These are phyloP conservation scores for Aythya fuligula DNA, from an alignment of 2,797 vertebrate species.

Conservation along the genomic window DNA sequence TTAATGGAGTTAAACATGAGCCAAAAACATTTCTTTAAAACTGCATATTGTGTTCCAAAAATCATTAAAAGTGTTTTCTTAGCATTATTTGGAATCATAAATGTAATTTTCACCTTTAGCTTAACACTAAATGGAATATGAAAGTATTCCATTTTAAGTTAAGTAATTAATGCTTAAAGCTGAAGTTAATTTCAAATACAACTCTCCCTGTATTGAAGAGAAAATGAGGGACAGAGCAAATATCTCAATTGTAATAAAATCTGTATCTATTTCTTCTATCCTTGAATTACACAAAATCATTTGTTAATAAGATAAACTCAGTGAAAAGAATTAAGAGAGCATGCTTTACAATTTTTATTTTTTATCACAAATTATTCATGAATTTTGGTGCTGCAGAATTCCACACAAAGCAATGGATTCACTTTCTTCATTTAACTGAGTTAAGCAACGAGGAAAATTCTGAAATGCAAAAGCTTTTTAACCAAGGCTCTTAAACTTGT, in stretches of 20 bases:
- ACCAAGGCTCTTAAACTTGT: neutral
- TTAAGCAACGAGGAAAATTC: neutral
- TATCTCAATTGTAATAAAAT: neutral
- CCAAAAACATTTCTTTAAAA: neutral
- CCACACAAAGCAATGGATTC: neutral
- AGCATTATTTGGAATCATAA: neutral
- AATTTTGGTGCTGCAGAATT: neutral
- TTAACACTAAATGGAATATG: neutral
- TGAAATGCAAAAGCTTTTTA: neutral
- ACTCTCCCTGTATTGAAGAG: neutral
- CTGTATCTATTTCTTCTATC: neutral
- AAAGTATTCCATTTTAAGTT: neutral
- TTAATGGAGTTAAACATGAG: neutral
- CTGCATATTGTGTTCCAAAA: neutral
- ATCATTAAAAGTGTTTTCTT: neutral
- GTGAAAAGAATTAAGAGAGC: neutral
- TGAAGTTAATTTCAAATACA: neutral
- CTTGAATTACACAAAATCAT: neutral
- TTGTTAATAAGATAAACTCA: neutral
- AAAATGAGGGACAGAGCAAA: neutral
- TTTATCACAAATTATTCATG: neutral
- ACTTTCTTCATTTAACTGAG: fast-evolving
- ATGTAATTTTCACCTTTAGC: neutral
- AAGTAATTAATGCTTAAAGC: neutral
- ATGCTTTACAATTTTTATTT: neutral